Evolutionary conservation across 2,797 vertebrate genomes (phyloP).

Genomic region (Sitta carolinensis): DNA sequence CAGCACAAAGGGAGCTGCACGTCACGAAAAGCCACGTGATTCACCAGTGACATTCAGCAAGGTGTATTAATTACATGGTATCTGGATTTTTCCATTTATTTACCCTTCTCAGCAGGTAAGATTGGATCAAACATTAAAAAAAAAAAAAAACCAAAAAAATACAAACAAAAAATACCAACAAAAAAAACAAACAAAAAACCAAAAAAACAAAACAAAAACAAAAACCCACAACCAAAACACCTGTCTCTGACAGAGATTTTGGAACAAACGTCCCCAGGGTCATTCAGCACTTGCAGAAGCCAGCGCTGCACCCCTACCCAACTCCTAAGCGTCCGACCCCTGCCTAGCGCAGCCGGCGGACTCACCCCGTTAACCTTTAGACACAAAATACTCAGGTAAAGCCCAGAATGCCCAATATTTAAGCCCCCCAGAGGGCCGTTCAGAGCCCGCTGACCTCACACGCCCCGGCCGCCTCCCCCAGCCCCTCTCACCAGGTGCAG

Average conservation of each 20-base stretch:
- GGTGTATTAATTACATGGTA: not conserved
- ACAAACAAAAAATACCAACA: no score
- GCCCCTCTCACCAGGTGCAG: conserved; percentile 90
- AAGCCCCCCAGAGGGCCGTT: accelerated
- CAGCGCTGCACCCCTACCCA: not conserved
- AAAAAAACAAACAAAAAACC: no score
- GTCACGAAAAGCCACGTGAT: conserved; percentile 7
- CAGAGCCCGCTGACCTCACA: not conserved
- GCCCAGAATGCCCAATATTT: accelerated
- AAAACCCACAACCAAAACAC: not conserved
- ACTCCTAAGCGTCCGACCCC: not conserved
- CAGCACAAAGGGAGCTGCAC: not conserved
- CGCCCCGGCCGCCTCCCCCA: not conserved
- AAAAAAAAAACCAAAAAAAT: no score
- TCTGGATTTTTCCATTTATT: not conserved
- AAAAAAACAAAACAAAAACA: no score
- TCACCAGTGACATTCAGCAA: conserved; percentile 16
- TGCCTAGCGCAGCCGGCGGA: not conserved
- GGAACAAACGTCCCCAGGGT: not conserved
- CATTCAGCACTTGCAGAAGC: not conserved
- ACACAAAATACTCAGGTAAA: not conserved
- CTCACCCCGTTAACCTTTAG: not conserved
- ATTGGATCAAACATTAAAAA: not conserved
- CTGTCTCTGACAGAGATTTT: not conserved
- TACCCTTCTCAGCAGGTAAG: not conserved